phyloP scores from a whole-genome alignment of 2,797 vertebrate species.

The Nannoperca obscura region DNA sequence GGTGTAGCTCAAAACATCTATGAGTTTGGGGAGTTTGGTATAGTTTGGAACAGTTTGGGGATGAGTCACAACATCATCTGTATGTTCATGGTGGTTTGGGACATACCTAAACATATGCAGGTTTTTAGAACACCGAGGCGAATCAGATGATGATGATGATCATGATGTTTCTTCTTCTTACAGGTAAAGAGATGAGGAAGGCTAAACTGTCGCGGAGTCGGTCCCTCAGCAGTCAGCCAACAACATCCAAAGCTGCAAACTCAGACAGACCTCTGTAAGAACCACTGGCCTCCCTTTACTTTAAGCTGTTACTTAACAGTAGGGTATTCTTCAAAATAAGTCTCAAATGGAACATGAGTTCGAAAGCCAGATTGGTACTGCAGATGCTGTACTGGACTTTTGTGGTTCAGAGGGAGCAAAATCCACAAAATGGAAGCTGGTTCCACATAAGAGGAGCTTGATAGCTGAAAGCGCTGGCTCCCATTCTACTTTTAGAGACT shows the following conservation, averaged over 20 bases:
- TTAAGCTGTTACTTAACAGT: neutral
- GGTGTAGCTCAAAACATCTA: neutral
- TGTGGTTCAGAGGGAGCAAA: neutral
- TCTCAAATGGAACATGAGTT: neutral
- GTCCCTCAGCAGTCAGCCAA: constrained; percentile 93
- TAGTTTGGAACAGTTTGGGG: neutral
- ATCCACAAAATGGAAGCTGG: no score
- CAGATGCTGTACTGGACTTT: neutral
- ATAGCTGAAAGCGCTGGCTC: no score
- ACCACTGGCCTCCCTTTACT: neutral
- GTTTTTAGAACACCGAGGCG: neutral
- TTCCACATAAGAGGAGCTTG: no score
- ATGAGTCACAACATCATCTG: neutral
- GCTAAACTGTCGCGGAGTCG: constrained; percentile 94
- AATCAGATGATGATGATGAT: constrained; percentile 6
- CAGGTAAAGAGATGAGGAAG: constrained; percentile 94
- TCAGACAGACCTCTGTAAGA: constrained; percentile 87
- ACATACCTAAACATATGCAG: neutral
- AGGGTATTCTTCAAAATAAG: neutral
- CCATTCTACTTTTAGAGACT: no score
- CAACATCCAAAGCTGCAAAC: constrained; percentile 89
- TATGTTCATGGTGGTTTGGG: no score
- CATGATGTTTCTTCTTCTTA: constrained; percentile 52
- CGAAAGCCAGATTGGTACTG: no score
- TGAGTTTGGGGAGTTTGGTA: neutral